A percentile compares a stretch with the other conserved stretches of the same genome.
phyloP scores from a whole-genome alignment of 2,797 vertebrate genomes.

The Pseudochirops cupreus region DNA sequence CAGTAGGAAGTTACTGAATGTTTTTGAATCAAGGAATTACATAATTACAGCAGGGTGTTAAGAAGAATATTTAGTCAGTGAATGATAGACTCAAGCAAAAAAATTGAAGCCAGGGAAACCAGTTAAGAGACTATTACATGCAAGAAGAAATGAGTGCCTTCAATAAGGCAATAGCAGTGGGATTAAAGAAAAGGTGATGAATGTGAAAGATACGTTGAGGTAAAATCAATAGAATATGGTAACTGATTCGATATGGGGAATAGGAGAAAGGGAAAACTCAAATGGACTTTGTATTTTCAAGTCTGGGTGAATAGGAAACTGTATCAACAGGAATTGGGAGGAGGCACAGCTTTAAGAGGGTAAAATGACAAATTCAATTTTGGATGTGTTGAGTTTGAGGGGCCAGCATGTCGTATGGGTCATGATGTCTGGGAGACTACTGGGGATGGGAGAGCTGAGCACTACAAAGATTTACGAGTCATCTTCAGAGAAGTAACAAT shows the following conservation, averaged over 20 bases:
- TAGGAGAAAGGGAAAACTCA: neutral
- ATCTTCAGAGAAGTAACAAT: neutral
- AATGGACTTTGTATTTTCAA: neutral
- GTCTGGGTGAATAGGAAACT: neutral
- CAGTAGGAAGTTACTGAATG: neutral
- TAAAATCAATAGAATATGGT: neutral
- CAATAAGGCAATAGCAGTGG: neutral
- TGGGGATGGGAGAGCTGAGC: neutral
- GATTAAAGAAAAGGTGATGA: neutral
- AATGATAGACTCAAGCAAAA: neutral
- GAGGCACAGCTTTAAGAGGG: neutral
- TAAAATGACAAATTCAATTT: neutral
- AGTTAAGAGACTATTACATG: neutral
- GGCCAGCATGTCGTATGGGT: neutral
- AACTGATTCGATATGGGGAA: neutral
- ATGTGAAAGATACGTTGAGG: neutral
- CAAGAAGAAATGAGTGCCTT: neutral
- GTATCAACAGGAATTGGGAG: neutral
- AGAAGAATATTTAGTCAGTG: neutral
- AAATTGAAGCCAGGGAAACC: neutral
- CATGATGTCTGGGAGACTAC: neutral
- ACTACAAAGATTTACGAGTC: neutral
- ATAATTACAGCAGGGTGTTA: neutral
- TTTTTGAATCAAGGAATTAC: neutral
- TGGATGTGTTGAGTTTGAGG: neutral